phyloP scores from a whole-genome alignment of 2,888 invertebrate species.

The Rhogogaster chlorosoma region DNA sequence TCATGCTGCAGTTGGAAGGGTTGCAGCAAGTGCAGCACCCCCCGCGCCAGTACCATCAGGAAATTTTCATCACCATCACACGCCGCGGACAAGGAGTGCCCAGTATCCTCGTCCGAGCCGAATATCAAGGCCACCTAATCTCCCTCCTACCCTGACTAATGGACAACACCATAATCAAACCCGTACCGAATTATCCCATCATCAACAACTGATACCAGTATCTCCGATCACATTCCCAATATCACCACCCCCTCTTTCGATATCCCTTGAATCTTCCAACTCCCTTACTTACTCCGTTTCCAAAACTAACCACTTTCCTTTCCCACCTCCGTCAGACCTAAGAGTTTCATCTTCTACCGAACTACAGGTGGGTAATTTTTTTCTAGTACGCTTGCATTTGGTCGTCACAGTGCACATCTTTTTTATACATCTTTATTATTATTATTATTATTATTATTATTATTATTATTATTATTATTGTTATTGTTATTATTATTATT shows the following conservation, averaged over 20 bases:
- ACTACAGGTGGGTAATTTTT: constrained; percentile 73
- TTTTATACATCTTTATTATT: constrained; percentile 36
- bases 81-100: constrained; percentile 57
- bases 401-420: constrained; percentile 35
- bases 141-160: constrained; percentile 66
- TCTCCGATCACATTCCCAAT: constrained; percentile 81
- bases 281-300: constrained; percentile 69
- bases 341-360: constrained; percentile 74
- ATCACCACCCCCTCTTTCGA: constrained; percentile 83
- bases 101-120: constrained; percentile 51
- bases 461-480: constrained; percentile 38
- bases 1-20: neutral
- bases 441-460: constrained; percentile 39
- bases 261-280: constrained; percentile 80
- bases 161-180: constrained; percentile 60
- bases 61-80: constrained; percentile 19
- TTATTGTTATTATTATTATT: neutral
- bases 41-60: neutral
- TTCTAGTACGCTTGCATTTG: neutral
- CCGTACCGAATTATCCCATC: constrained; percentile 57
- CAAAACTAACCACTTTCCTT: constrained; percentile 71
- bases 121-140: constrained; percentile 62
- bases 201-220: constrained; percentile 72
- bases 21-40: neutral
- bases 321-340: constrained; percentile 74